These are phyloP conservation scores for Xenopus petersii DNA, from an alignment of 2,797 vertebrate species.

Conservation along the genomic window DNA sequence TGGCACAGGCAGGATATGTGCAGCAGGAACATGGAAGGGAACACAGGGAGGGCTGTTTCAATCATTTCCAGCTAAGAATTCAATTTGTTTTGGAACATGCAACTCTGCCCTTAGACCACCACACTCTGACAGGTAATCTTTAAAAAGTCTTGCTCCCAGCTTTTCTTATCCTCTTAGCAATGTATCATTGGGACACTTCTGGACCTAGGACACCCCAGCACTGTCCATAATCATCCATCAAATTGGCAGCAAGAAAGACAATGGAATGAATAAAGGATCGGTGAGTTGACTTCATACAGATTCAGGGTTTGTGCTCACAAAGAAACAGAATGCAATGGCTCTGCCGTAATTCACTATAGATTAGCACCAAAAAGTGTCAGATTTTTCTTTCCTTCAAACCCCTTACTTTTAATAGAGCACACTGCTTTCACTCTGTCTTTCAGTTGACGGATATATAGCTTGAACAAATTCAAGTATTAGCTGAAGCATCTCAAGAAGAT, in stretches of 20 bases:
- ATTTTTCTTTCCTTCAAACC: no score
- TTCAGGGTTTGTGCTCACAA: no score
- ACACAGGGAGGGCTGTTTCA: conserved; percentile 5
- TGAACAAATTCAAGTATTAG: no score
- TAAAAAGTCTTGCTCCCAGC: conserved; percentile 28
- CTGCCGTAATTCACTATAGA: no score
- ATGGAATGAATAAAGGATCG: not conserved
- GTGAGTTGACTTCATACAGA: no score
- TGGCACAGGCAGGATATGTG: not conserved
- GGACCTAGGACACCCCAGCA: conserved; percentile 1
- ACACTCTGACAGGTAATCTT: conserved; percentile 34
- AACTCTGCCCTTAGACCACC: conserved; percentile 23
- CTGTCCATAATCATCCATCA: conserved; percentile 24
- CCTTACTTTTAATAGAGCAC: no score
- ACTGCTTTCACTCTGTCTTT: no score
- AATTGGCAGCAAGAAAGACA: conserved; percentile 5
- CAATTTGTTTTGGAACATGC: conserved; percentile 33
- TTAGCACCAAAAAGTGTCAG: no score
- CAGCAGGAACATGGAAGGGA: conserved; percentile 2
- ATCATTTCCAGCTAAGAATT: conserved; percentile 27
- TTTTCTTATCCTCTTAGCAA: conserved; percentile 12
- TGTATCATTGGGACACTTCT: conserved; percentile 36
- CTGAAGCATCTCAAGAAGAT: no score
- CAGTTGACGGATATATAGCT: no score
- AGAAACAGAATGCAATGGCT: no score